Conservation (phyloP, 2,888 invertebrate species). For the Sisyra terminalis region DNA sequence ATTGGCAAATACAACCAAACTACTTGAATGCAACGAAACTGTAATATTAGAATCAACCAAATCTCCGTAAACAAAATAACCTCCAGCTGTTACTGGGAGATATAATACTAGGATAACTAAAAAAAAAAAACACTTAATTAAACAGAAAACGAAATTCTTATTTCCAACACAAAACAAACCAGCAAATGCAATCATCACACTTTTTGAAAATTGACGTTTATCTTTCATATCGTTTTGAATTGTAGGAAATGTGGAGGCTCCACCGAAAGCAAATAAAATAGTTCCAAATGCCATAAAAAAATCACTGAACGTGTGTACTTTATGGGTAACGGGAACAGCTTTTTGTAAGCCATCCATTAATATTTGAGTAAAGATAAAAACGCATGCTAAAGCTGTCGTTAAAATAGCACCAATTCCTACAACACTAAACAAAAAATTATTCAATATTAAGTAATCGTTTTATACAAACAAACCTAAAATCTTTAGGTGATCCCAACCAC, state of each 20-base stretch:
- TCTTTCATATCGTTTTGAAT: slow-evolving; percentile 64
- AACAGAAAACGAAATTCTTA: not conserved
- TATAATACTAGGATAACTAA: slow-evolving; percentile 38
- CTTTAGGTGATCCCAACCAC: slow-evolving; percentile 52
- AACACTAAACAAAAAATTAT: slow-evolving; percentile 27
- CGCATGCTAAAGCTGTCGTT: slow-evolving; percentile 41
- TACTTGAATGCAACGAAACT: slow-evolving; percentile 33
- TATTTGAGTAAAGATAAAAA: slow-evolving; percentile 44
- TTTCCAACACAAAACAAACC: slow-evolving; percentile 26
- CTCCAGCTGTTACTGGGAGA: slow-evolving; percentile 40
- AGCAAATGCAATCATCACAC: slow-evolving; percentile 40
- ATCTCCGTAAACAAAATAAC: slow-evolving; percentile 46
- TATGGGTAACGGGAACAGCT: slow-evolving; percentile 28
- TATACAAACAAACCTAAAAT: slow-evolving; percentile 39
- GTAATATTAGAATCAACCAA: slow-evolving; percentile 40
- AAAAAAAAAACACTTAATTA: slow-evolving; percentile 13
- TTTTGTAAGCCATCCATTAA: slow-evolving; percentile 30
- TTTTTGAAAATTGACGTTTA: slow-evolving; percentile 43
- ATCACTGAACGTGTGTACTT: slow-evolving; percentile 37
- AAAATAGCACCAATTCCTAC: slow-evolving; percentile 45
- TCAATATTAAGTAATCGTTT: not conserved
- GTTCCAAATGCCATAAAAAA: slow-evolving; percentile 55
- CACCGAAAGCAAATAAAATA: slow-evolving; percentile 54
- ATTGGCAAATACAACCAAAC: slow-evolving; percentile 37
- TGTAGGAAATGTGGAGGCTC: slow-evolving; percentile 60